These are phyloP conservation scores for Herpailurus yagouaroundi DNA, from an alignment of 2,113 vertebrate species.

Conservation along the genomic window DNA sequence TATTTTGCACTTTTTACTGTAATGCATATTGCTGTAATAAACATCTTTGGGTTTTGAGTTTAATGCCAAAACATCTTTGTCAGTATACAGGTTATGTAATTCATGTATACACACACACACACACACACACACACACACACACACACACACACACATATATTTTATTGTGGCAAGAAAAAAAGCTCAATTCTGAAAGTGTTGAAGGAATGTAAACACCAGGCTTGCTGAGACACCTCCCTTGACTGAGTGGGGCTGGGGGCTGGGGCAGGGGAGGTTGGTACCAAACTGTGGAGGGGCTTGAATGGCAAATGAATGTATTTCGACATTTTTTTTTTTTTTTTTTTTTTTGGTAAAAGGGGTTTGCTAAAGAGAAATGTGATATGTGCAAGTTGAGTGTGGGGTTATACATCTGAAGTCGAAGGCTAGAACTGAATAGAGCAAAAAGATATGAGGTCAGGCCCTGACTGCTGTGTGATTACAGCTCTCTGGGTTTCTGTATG, in stretches of 20 bases:
- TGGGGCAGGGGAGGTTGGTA: background rate
- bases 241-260: background rate
- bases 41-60: constrained; percentile 38
- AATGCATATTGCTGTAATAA: constrained; percentile 1
- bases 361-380: background rate
- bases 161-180: background rate
- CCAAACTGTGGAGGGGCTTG: background rate
- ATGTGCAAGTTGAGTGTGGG: too few species aligned
- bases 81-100: background rate
- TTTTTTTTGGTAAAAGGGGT: background rate
- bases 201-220: background rate
- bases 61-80: background rate
- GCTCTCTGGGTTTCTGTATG: background rate
- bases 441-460: too few species aligned
- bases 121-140: too few species aligned
- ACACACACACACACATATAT: background rate
- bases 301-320: background rate
- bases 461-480: background rate
- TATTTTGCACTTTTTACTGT: background rate
- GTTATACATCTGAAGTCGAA: background rate
- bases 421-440: background rate
- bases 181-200: background rate
- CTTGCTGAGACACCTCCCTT: background rate
- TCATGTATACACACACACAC: too few species aligned
- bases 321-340: background rate